Conservation (phyloP, 1,140 invertebrate genomes). For the Hyles vespertilio region DNA sequence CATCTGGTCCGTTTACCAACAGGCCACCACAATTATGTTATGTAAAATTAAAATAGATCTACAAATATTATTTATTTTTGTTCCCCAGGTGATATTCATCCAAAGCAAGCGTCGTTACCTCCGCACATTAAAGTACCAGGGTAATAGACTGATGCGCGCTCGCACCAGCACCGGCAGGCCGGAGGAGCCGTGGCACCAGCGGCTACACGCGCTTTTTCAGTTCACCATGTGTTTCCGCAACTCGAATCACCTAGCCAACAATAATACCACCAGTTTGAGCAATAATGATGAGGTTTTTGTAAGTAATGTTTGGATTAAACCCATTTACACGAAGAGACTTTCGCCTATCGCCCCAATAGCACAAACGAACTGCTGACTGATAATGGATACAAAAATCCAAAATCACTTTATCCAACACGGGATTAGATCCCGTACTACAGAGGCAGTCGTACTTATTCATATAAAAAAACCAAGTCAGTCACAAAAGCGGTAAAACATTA, state of each 20-base stretch:
- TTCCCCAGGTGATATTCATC: slow-evolving; percentile 65
- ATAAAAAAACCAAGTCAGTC: too few relatives aligned
- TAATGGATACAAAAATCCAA: too few relatives aligned
- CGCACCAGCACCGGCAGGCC: slow-evolving; percentile 20
- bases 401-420: too few relatives aligned
- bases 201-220: slow-evolving; percentile 42
- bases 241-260: slow-evolving; percentile 40
- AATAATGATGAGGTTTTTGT: slow-evolving; percentile 59
- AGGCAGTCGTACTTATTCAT: too few relatives aligned
- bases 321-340: too few relatives aligned
- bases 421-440: too few relatives aligned
- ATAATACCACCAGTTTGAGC: slow-evolving; percentile 42
- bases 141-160: slow-evolving; percentile 59
- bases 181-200: slow-evolving; percentile 29
- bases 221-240: slow-evolving; percentile 55
- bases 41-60: too few relatives aligned
- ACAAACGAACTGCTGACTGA: too few relatives aligned
- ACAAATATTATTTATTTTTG: neutral
- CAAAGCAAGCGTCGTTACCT: slow-evolving; percentile 72
- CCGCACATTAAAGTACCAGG: slow-evolving; percentile 69
- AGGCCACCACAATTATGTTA: too few relatives aligned
- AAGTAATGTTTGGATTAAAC: slow-evolving; percentile 16
- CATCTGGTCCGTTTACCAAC: too few relatives aligned
- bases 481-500: too few relatives aligned
- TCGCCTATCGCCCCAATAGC: too few relatives aligned